Conservation (phyloP, 2,113 vertebrate species). For the Dicaeum eximium region DNA sequence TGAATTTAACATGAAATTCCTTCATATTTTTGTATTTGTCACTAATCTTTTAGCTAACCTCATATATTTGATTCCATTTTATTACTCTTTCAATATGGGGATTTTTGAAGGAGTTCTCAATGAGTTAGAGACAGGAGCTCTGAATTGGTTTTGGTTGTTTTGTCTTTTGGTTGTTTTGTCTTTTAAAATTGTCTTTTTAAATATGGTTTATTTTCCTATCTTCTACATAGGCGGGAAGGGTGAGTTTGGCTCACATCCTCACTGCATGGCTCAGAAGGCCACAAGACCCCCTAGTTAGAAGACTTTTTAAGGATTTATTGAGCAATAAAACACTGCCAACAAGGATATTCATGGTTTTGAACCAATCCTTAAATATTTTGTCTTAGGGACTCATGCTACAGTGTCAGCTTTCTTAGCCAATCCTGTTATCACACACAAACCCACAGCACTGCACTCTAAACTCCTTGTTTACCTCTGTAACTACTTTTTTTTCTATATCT, state of each 20-base stretch:
- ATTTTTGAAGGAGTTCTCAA: neutral
- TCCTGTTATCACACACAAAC: neutral
- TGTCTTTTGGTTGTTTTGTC: too few relatives aligned
- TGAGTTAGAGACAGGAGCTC: neutral
- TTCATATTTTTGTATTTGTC: neutral
- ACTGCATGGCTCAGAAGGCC: neutral
- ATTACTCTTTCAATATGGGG: neutral
- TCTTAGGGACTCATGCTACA: neutral
- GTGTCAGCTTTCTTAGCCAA: neutral
- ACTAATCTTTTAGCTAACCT: neutral
- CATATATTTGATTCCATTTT: neutral
- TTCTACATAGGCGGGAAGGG: neutral
- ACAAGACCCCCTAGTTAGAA: neutral
- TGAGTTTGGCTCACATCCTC: neutral
- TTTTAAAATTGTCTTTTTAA: too few relatives aligned
- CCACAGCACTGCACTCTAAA: neutral
- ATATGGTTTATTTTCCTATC: neutral
- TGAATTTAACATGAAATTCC: neutral
- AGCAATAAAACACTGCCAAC: neutral
- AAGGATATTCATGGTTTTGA: neutral
- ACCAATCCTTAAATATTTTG: neutral
- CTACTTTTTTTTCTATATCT: neutral
- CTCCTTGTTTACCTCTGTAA: neutral
- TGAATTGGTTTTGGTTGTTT: neutral
- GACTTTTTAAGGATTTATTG: neutral